Evolutionary conservation across 2,888 invertebrate genomes (phyloP), one percentile per base, ranked within the genome.

Genomic region (Abrostola triplasia): DNA sequence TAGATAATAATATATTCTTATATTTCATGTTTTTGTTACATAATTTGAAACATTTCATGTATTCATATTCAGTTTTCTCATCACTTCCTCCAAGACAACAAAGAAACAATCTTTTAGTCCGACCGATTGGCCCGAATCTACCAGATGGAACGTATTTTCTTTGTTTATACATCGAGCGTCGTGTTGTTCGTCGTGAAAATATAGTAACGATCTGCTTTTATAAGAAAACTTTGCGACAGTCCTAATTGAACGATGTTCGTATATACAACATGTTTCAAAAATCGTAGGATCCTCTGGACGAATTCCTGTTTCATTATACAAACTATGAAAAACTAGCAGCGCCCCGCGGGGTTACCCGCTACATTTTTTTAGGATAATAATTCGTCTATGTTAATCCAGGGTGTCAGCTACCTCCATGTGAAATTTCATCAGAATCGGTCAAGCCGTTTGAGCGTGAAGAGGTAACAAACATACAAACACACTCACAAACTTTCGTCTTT

Each of bases 51-150:
- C 57, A 70, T 60, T 72, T 72, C 64, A 74, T 66, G 65, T 65
- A 69, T 65, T 48, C 63, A 1, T 24, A 50, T 56, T 73, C 61
- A 59, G 53, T 70, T 63, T 58, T 61, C 60, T 65, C 63, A 68
- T 72, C 64, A 62, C 66, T 73, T 70, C 54, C 69, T 59, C 35
- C 6, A 52, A 64, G 65, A 42, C 59, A 69, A 75, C 67, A 70
- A 71, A 66, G 67, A 73, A 79, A 74, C 75, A 82, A 82, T 81
- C 64, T 80, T 78, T 82, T 76, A 78, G 81, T 79, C 49, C 67
- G 58, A 79, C 55, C 72, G 78, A 81, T 82, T 82, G 71, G 77
- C 73, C 54, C 73, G 64, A 66, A 73, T 72, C 67, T 77, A 67
- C 66, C 77, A 78, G 75, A 77, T 76, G 80, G 73, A 80, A 76